phyloP scores from a whole-genome alignment of 2,113 vertebrate species.

The Halichoeres trimaculatus region DNA sequence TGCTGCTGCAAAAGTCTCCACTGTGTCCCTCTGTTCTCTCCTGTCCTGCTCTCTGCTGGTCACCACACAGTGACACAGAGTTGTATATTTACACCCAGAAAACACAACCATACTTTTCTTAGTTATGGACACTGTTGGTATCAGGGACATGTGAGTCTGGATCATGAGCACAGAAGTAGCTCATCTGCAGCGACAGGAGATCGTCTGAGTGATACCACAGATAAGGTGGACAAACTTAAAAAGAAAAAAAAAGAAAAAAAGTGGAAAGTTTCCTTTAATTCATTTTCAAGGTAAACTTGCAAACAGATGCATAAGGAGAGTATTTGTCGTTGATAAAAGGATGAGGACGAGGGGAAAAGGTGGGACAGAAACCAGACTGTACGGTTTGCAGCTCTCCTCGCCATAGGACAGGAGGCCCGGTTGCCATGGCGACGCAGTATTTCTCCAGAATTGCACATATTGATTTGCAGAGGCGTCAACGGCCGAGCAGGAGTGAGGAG shows the following conservation, averaged over 20 bases:
- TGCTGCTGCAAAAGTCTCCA: no score
- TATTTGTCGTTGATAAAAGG: no score
- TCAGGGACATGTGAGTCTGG: no score
- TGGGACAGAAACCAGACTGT: constrained; percentile 66
- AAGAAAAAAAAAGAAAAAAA: no score
- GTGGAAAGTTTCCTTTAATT: no score
- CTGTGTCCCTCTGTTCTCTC: neutral
- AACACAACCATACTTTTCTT: no score
- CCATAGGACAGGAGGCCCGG: constrained; percentile 92
- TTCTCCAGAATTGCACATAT: constrained; percentile 99
- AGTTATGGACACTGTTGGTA: no score
- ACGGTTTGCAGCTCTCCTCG: constrained; percentile 83
- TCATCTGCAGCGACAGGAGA: no score
- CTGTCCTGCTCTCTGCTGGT: neutral
- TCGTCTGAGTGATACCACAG: no score
- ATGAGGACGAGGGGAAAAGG: constrained; percentile 2
- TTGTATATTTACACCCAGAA: neutral
- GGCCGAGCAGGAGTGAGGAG: constrained; percentile 92
- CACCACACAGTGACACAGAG: neutral
- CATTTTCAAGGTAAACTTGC: no score
- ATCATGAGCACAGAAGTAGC: no score
- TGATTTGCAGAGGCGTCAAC: constrained; percentile 97
- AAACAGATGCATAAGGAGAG: no score
- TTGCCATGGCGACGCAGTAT: constrained; percentile 98
- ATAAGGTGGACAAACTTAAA: neutral